Percentiles rank a stretch among this genome's conserved stretches.
Evolutionary conservation across 2,888 invertebrate genomes (phyloP).

Genomic region (Nemotelus pantherinus): DNA sequence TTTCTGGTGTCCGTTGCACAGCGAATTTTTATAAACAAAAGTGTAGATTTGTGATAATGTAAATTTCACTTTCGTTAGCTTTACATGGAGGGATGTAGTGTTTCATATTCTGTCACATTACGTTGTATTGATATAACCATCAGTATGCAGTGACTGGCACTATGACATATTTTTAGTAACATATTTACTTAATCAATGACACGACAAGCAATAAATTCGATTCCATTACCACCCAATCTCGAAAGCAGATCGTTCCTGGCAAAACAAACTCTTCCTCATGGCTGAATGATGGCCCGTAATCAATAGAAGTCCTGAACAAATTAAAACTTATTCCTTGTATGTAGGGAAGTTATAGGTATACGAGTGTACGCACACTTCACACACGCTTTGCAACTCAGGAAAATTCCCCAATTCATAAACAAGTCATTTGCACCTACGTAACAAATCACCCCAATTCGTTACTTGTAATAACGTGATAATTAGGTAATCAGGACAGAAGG

Average conservation of each 20-base stretch:
- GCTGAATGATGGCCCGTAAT: constrained; percentile 40
- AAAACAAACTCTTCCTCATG: neutral
- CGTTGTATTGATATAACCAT: too few species aligned
- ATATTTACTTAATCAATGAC: too few species aligned
- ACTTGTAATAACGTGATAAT: constrained; percentile 49
- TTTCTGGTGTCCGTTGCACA: too few species aligned
- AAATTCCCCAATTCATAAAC: constrained; percentile 40
- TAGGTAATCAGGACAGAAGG: constrained; percentile 46
- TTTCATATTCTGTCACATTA: too few species aligned
- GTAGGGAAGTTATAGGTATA: neutral
- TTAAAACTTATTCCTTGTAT: constrained; percentile 44
- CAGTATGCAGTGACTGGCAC: too few species aligned
- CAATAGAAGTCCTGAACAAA: constrained; percentile 46
- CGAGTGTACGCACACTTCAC: neutral
- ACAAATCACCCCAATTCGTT: constrained; percentile 48
- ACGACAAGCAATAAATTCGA: constrained; percentile 13
- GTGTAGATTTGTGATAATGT: too few species aligned
- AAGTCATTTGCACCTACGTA: constrained; percentile 18
- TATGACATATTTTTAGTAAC: too few species aligned
- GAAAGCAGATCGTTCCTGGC: neutral
- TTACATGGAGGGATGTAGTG: too few species aligned
- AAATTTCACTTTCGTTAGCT: too few species aligned
- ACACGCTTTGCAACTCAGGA: neutral
- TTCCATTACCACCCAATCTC: constrained; percentile 14
- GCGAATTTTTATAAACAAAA: too few species aligned